phyloP scores from a whole-genome alignment of 2,797 vertebrate genomes.

The Megaceryle alcyon region DNA sequence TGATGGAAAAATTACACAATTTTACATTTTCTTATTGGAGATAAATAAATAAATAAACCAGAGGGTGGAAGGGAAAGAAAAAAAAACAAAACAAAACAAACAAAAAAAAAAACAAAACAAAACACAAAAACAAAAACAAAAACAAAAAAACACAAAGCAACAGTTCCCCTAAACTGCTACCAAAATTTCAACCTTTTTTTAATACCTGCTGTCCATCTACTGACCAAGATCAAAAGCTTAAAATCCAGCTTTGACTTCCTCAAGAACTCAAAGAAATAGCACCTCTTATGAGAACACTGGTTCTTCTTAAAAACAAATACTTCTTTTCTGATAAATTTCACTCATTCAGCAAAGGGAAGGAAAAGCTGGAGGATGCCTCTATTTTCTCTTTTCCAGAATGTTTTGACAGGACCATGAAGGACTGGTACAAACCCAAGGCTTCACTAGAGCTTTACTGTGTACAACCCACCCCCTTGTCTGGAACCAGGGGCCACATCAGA shows the following conservation, averaged over 20 bases:
- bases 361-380: background rate
- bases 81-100: background rate
- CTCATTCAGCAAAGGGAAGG: background rate
- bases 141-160: background rate
- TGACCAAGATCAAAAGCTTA: background rate
- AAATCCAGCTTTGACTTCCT: background rate
- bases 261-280: background rate
- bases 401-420: background rate
- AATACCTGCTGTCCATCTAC: background rate
- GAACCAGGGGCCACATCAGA: fast-evolving
- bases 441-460: background rate
- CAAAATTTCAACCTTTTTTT: background rate
- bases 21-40: background rate
- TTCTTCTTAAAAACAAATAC: background rate
- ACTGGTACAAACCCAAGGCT: background rate
- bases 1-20: background rate
- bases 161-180: background rate
- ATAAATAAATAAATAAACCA: background rate
- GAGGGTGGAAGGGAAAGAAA: no score
- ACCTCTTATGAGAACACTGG: background rate
- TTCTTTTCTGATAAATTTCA: background rate
- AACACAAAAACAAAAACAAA: background rate
- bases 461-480: background rate
- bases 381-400: background rate
- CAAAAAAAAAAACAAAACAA: no score